phyloP scores from a whole-genome alignment of 2,113 vertebrate species.

The Morone saxatilis region DNA sequence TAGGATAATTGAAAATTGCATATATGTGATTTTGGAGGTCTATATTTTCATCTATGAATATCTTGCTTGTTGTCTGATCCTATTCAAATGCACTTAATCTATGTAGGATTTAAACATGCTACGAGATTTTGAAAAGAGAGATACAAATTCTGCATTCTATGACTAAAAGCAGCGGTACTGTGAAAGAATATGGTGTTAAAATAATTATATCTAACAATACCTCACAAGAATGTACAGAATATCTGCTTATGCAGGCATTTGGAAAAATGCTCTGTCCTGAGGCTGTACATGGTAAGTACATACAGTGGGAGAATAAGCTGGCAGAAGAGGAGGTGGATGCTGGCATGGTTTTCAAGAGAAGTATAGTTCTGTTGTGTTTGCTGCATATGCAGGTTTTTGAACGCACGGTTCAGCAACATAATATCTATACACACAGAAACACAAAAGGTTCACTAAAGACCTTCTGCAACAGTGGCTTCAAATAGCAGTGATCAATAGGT shows the following conservation, averaged over 20 bases:
- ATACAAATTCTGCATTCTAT: background rate
- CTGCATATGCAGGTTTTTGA: conserved; percentile 4
- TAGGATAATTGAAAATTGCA: background rate
- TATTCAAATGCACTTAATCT: background rate
- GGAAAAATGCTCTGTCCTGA: background rate
- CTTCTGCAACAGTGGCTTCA: background rate
- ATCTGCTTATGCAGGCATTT: background rate
- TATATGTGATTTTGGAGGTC: background rate
- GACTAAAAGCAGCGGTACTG: background rate
- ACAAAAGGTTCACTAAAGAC: background rate
- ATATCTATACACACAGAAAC: background rate
- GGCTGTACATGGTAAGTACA: background rate
- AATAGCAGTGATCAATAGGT: background rate
- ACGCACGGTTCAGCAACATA: background rate
- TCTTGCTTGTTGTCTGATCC: background rate
- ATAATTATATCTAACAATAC: background rate
- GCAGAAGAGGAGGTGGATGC: conserved; percentile 5
- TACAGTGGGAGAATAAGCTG: background rate
- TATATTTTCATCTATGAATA: background rate
- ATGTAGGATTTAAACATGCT: background rate
- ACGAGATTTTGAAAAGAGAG: background rate
- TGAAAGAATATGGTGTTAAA: background rate
- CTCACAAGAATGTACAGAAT: background rate
- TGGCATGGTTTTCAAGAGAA: background rate
- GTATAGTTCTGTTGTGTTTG: background rate